These are phyloP conservation scores for Mastigias papua DNA, from an alignment of 30 jellyfish, hydroid and myxozoan species.

Conservation along the genomic window DNA sequence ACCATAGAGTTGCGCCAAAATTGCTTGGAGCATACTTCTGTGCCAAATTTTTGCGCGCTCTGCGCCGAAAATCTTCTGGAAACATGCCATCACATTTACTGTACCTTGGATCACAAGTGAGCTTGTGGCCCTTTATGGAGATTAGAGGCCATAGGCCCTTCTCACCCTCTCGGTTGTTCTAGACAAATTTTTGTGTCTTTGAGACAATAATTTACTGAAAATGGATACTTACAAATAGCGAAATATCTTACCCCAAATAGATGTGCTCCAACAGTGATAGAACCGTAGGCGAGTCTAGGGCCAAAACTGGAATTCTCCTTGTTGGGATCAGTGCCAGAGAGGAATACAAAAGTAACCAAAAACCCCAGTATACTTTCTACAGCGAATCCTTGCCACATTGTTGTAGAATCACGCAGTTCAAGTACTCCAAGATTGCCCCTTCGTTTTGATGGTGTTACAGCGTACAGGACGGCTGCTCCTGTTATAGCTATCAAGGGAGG, in stretches of 20 bases:
- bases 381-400: conserved; percentile 82
- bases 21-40: no score
- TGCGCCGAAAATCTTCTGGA: no score
- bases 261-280: conserved; percentile 61
- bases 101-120: no score
- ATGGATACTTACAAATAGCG: no score
- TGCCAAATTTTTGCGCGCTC: no score
- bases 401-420: conserved; percentile 27
- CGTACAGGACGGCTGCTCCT: conserved; percentile 71
- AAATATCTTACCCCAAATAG: conserved; percentile 81
- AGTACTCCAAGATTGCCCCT: conserved; percentile 68
- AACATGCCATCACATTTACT: no score
- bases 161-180: no score
- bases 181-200: no score
- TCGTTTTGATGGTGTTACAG: conserved; percentile 62
- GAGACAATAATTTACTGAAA: no score
- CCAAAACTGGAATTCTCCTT: conserved; percentile 67
- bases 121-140: no score
- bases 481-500: conserved; percentile 53
- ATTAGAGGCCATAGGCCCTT: no score
- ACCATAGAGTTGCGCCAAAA: no score
- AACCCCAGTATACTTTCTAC: conserved; percentile 73
- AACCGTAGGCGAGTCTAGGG: conserved; percentile 74
- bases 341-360: conserved; percentile 35
- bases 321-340: conserved; percentile 73